A percentile compares a stretch with the other conserved stretches of the same genome.
phyloP scores from a whole-genome alignment of 2,113 vertebrate species.

The Chaetodon trifascialis region DNA sequence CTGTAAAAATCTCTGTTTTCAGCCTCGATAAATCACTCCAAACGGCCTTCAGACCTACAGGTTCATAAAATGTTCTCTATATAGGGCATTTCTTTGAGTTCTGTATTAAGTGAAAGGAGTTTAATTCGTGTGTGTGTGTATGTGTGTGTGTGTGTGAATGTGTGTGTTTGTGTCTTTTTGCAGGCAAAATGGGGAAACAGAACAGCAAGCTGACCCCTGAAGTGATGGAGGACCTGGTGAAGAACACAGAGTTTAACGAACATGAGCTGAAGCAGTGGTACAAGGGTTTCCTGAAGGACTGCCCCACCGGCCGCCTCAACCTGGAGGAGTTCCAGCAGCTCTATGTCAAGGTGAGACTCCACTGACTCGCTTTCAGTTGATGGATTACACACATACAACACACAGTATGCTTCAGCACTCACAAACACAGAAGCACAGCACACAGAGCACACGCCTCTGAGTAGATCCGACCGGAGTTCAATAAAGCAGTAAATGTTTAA shows the following conservation, averaged over 20 bases:
- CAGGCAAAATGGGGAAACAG: constrained; percentile 87
- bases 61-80: not conserved
- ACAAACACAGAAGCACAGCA: not conserved
- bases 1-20: constrained; percentile 13
- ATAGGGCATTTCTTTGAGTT: not conserved
- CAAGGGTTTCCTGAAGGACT: constrained; percentile 88
- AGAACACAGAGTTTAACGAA: constrained; percentile 93
- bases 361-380: constrained; percentile 29
- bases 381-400: constrained; percentile 12
- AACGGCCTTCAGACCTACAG: not conserved
- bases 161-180: not conserved
- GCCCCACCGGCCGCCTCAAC: constrained; percentile 83
- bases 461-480: not conserved
- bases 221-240: constrained; percentile 98
- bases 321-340: constrained; percentile 92
- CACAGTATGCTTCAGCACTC: not conserved
- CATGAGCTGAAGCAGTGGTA: constrained; percentile 98
- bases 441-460: not conserved
- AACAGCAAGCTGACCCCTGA: constrained; percentile 98
- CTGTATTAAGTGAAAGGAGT: constrained; percentile 13
- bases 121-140: not conserved
- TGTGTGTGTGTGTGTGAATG: not conserved
- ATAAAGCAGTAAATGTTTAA: constrained; percentile 6
- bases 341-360: constrained; percentile 92
- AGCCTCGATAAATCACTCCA: constrained; percentile 33